Percentiles rank a stretch among this genome's conserved stretches.
These are phyloP conservation scores for Lasius fuliginosus DNA, from an alignment of 2,888 invertebrate genomes.

Conservation along the genomic window DNA sequence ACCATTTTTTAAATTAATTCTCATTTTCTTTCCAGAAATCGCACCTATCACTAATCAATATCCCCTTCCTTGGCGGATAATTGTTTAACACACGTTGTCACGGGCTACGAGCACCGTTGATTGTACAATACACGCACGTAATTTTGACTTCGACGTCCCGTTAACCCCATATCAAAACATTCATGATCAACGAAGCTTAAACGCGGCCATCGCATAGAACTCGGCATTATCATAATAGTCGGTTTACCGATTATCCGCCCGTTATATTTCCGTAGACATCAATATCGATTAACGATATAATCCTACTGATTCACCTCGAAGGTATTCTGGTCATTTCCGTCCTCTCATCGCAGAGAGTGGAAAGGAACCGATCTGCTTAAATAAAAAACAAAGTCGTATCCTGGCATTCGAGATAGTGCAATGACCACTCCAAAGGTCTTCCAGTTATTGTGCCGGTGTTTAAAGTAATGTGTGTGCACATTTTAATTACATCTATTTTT, in stretches of 20 bases:
- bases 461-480: not conserved
- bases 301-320: not conserved
- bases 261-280: slow-evolving; percentile 22
- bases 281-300: slow-evolving; percentile 22
- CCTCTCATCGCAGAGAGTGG: not conserved
- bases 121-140: not conserved
- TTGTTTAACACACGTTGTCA: slow-evolving; percentile 30
- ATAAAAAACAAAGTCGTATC: not conserved
- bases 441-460: not conserved
- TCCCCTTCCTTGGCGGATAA: not conserved
- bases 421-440: not conserved
- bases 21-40: not conserved
- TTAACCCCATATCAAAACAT: slow-evolving; percentile 30
- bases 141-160: slow-evolving; percentile 32
- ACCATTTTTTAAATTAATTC: slow-evolving; percentile 1
- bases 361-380: not conserved
- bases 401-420: not conserved
- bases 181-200: slow-evolving; percentile 31
- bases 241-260: slow-evolving; percentile 27
- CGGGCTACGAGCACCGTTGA: not conserved
- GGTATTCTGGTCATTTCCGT: not conserved
- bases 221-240: slow-evolving; percentile 15
- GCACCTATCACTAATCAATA: not conserved
- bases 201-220: not conserved
- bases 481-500: not conserved